Base-by-base conservation (phyloP, 2,113 vertebrate species). In the Acrocephalus kingi region DNA sequence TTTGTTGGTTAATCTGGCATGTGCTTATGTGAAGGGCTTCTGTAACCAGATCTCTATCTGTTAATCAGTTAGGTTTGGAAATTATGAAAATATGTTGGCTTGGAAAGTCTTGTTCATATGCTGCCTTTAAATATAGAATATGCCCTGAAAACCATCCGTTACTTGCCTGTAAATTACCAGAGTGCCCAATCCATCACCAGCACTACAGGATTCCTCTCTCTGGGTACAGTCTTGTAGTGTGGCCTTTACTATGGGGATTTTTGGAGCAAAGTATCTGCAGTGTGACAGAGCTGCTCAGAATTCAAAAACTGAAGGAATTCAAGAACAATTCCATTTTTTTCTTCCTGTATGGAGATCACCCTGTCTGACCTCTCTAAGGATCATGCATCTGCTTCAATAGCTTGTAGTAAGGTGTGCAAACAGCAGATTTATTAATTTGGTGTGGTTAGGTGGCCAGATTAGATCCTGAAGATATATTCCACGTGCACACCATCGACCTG, bases 401-500 rank as follows among this genome's bases (percentile, higher is more conserved):
- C 28, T 68, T 52, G 41, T 58, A 55, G 27, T 45, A 41, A 71
- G 18, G 18, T 73, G 27, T 73, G 41, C 78, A 75, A 55, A 72
- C 48, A 71, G 23, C 64, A 79, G 56, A 43, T 64, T 8, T 28
- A 45, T 80, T 31, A 64, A 1, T 33, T 68, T 59, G 20, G 33
- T 75, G 25, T 62, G 46, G 17, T 28, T 68, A n/a, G 0, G 0
- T 75, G 30, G 55, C n/a, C 12, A 12, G 37, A 54, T 64, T 56
- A 66, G 37, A 69, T 33, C 27, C 13, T 56, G 80, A 94, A 73
- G 43, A 11, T 74, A 19, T 19, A 49, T 56, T 74, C 58, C 37
- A 81, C 0, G 0, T 66, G 52, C 17, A 13, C 0, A 0, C 54
- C 45, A 61, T 75, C 5, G 13, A 74, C 39, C 23, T 66, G 31